Evolutionary conservation across 2,797 vertebrate species (phyloP).

Genomic region (Sebastes matsubarae): DNA sequence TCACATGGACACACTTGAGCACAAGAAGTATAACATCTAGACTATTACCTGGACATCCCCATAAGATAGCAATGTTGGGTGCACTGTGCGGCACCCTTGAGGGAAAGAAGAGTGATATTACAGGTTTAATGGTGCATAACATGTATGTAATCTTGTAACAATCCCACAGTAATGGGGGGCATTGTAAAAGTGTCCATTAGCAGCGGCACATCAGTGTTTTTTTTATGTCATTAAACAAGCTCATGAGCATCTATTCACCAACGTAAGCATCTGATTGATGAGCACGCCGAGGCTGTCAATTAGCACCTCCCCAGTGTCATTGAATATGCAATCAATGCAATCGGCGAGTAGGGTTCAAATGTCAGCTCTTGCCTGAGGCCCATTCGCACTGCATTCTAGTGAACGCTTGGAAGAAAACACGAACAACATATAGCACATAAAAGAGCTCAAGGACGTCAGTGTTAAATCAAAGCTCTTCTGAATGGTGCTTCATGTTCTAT

Average conservation of each 20-base stretch:
- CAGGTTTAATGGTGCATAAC: constrained; percentile 59
- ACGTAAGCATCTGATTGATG: constrained; percentile 65
- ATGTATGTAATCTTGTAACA: constrained; percentile 65
- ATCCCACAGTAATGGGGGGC: constrained; percentile 54
- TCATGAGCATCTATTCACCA: constrained; percentile 46
- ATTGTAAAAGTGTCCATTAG: constrained; percentile 66
- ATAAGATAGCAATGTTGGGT: constrained; percentile 13
- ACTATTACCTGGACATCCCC: background rate
- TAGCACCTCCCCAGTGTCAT: constrained; percentile 42
- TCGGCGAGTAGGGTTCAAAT: constrained; percentile 50
- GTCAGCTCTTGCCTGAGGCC: constrained; percentile 50
- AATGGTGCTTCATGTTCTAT: background rate
- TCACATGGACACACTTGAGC: constrained; percentile 12
- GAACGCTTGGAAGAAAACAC: background rate
- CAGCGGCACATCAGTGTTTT: constrained; percentile 32
- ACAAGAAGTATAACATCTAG: background rate
- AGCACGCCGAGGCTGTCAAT: constrained; percentile 56
- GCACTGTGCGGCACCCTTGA: constrained; percentile 17
- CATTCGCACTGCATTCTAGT: constrained; percentile 20
- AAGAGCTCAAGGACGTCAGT: background rate
- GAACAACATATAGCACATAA: background rate
- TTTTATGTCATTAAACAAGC: constrained; percentile 61
- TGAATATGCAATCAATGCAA: constrained; percentile 65
- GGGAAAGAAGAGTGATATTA: constrained; percentile 42
- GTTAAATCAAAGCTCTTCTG: constrained; percentile 9